phyloP scores from a whole-genome alignment of 2,888 invertebrate species.

The Ophioninae sp. region DNA sequence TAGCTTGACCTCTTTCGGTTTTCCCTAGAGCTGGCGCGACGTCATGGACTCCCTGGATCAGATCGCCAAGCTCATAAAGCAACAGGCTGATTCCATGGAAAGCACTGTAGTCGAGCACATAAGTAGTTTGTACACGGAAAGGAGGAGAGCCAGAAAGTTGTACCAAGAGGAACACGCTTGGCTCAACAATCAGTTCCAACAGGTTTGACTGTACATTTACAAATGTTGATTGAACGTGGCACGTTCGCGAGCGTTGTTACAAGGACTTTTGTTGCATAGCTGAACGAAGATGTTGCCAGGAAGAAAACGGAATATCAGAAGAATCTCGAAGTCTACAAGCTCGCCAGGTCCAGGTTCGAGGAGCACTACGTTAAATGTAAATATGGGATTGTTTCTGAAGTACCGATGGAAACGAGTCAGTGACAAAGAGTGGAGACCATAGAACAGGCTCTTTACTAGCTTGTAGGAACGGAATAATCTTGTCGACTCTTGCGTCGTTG shows the following conservation, averaged over 20 bases:
- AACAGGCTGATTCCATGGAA: slow-evolving; percentile 93
- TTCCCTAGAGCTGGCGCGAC: slow-evolving; percentile 87
- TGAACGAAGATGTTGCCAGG: slow-evolving; percentile 93
- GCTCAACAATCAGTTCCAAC: slow-evolving; percentile 79
- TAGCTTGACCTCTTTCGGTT: background rate
- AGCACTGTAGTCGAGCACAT: slow-evolving; percentile 92
- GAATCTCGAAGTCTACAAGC: slow-evolving; percentile 93
- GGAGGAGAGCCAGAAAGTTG: slow-evolving; percentile 91
- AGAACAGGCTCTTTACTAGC: background rate
- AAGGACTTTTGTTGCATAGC: slow-evolving; percentile 82
- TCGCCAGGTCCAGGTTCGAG: slow-evolving; percentile 94
- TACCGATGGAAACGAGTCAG: background rate
- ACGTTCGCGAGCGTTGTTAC: background rate
- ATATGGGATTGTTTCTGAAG: slow-evolving; percentile 66
- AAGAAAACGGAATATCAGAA: slow-evolving; percentile 96
- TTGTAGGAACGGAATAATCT: too few species aligned
- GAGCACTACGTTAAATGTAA: slow-evolving; percentile 96
- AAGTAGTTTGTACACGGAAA: slow-evolving; percentile 90
- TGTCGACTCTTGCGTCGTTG: too few species aligned
- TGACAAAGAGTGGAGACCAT: background rate
- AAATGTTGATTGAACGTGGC: background rate
- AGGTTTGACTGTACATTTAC: slow-evolving; percentile 66
- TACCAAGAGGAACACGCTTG: slow-evolving; percentile 95
- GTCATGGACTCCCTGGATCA: slow-evolving; percentile 95
- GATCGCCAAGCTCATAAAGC: slow-evolving; percentile 90